phyloP scores from a whole-genome alignment of 2,113 vertebrate species.

The Pao palembangensis region DNA sequence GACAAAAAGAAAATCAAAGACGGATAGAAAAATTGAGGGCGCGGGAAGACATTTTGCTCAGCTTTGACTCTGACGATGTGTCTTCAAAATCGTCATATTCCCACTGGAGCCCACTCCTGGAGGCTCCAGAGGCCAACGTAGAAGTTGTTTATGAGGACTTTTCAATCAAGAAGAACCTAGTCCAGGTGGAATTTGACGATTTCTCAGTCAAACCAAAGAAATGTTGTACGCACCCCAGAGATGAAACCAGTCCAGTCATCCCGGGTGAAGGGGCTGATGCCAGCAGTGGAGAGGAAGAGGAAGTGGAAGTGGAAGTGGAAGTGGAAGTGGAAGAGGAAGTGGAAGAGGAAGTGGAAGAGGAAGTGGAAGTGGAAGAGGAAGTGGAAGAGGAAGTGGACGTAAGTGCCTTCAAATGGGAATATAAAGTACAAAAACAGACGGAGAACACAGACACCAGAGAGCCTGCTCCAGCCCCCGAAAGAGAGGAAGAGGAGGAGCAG shows the following conservation, averaged over 20 bases:
- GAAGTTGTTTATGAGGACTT: slow-evolving; percentile 55
- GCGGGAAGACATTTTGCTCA: slow-evolving; percentile 32
- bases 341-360: slow-evolving; percentile 4
- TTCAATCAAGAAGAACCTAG: slow-evolving; percentile 45
- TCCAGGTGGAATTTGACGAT: slow-evolving; percentile 48
- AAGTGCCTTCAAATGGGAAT: neutral
- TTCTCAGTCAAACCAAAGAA: slow-evolving; percentile 65
- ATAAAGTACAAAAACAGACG: slow-evolving; percentile 2
- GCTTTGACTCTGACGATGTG: slow-evolving; percentile 35
- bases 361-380: neutral
- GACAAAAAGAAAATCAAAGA: slow-evolving; percentile 9
- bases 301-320: neutral
- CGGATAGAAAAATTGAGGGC: neutral
- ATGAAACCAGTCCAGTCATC: neutral
- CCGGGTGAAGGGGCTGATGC: neutral
- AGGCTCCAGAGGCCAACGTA: neutral
- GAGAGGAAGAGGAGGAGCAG: neutral
- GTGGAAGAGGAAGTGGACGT: neutral
- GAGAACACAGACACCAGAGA: slow-evolving; percentile 2
- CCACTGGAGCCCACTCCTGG: neutral
- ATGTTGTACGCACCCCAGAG: slow-evolving; percentile 31
- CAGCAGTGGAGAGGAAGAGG: neutral
- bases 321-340: neutral
- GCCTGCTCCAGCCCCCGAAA: neutral
- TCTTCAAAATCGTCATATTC: slow-evolving; percentile 2